phyloP scores from a whole-genome alignment of 2,797 vertebrate species.

The Danio albolineatus region DNA sequence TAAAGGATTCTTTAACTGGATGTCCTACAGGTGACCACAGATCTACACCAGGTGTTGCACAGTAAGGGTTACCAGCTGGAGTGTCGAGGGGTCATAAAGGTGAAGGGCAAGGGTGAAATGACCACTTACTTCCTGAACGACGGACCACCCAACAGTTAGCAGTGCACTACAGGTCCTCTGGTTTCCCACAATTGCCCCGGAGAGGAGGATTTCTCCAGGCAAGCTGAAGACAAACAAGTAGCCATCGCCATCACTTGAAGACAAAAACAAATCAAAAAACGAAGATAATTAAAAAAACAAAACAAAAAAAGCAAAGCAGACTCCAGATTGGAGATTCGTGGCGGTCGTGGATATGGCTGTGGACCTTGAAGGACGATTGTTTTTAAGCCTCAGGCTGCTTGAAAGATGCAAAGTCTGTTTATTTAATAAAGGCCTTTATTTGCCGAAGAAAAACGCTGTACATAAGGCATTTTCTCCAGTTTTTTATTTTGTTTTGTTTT shows the following conservation, averaged over 20 bases:
- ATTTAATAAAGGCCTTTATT: constrained; percentile 84
- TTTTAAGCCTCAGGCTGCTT: constrained; percentile 83
- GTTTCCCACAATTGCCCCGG: constrained; percentile 66
- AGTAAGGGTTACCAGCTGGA: constrained; percentile 91
- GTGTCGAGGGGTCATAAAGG: constrained; percentile 92
- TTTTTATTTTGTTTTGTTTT: constrained; percentile 55
- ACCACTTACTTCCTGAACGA: constrained; percentile 96
- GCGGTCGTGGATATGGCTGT: constrained; percentile 67
- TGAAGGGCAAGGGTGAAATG: constrained; percentile 98
- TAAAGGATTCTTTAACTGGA: constrained; percentile 1
- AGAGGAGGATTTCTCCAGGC: constrained; percentile 71
- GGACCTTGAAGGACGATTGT: constrained; percentile 73
- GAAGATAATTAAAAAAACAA: constrained; percentile 42
- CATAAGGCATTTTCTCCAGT: constrained; percentile 80
- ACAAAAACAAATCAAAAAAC: constrained; percentile 38
- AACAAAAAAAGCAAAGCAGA: constrained; percentile 52
- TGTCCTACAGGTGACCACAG: constrained; percentile 86
- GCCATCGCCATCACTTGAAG: constrained; percentile 78
- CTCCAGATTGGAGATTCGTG: constrained; percentile 68
- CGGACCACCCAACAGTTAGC: constrained; percentile 89
- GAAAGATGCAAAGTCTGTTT: constrained; percentile 86
- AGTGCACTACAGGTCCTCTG: constrained; percentile 64
- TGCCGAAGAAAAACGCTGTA: constrained; percentile 82
- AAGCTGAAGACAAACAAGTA: constrained; percentile 71
- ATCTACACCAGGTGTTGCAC: constrained; percentile 91